phyloP scores from a whole-genome alignment of 2,113 vertebrate species.

The Erythrolamprus reginae region DNA sequence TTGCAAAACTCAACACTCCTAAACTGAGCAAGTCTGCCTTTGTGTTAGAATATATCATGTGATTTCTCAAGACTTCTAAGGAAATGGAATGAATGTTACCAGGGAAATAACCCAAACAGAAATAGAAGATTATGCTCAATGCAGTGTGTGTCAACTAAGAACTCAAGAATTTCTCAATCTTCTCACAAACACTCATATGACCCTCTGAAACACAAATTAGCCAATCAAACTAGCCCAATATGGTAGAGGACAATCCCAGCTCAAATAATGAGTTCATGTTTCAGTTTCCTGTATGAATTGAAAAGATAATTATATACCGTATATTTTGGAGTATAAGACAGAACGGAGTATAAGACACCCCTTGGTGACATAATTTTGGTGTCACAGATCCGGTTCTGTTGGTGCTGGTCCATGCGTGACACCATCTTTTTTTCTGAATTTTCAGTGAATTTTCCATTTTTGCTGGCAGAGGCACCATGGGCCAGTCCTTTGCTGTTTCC shows the following conservation, averaged over 20 bases:
- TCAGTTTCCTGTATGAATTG: neutral
- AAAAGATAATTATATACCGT: neutral
- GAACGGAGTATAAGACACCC: too few relatives aligned
- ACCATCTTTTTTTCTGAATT: too few relatives aligned
- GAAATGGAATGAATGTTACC: accelerated
- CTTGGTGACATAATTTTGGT: too few relatives aligned
- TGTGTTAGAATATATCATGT: neutral
- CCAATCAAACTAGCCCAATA: neutral
- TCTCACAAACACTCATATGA: neutral
- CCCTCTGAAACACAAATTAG: neutral
- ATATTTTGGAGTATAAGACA: too few relatives aligned
- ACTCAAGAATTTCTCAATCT: neutral
- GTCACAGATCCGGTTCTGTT: too few relatives aligned
- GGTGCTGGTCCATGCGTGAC: too few relatives aligned
- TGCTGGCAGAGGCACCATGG: too few relatives aligned
- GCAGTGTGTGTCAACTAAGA: neutral
- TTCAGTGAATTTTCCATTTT: too few relatives aligned
- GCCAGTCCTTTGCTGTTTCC: too few relatives aligned
- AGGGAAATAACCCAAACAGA: neutral
- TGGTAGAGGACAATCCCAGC: neutral
- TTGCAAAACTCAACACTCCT: neutral
- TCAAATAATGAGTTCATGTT: neutral
- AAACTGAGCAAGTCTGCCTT: neutral
- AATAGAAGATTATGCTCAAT: neutral
- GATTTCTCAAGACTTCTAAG: neutral